Evolutionary conservation across 2,888 invertebrate species (phyloP), one percentile per base, ranked within the genome.

Genomic region (Spilarctia lutea): DNA sequence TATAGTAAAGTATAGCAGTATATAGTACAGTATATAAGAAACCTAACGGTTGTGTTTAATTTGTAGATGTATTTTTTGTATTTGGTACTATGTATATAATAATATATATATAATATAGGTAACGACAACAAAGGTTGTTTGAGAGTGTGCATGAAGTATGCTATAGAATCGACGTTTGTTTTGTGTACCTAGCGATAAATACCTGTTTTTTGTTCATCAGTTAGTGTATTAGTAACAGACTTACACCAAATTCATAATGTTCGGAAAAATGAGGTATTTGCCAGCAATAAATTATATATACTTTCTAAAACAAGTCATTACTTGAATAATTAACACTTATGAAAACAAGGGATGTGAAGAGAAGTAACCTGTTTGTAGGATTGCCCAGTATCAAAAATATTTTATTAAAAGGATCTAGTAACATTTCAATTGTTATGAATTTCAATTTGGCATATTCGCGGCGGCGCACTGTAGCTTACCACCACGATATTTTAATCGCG

Each of bases 391-490:
- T 75, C 60, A 75, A 70, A 74, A 39, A 11, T 1, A 39, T 39
- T 39, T 75, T 77, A 82, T 69, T 82, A 78, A 65, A 33, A 72
- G 75, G 68, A 77, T 77, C 79, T 81, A 60, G 42, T 77, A 80
- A 71, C 65, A 70, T 27, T 80, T 79, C 73, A 85, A 79, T 85
- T 83, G 84, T 88, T 87, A 84, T 86, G 87, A 86, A 87, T 85
- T 83, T 81, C 81, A 87, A 89, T 88, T 90, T 87, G 83, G 85
- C 85, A 86, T 84, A 84, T 84, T 86, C 87, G 93, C 93, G 92
- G 90, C 92, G 93, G 93, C 93, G 92, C 91, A 90, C 84, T 89
- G 85, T 85, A 85, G 87, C 83, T 89, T 80, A 87, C 87, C 87
- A 86, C 88, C 87, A 88, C 89, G 87, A 89, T 87, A 87, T 88